phyloP scores from a whole-genome alignment of 2,797 vertebrate genomes.

The Acanthurus leucopareius region DNA sequence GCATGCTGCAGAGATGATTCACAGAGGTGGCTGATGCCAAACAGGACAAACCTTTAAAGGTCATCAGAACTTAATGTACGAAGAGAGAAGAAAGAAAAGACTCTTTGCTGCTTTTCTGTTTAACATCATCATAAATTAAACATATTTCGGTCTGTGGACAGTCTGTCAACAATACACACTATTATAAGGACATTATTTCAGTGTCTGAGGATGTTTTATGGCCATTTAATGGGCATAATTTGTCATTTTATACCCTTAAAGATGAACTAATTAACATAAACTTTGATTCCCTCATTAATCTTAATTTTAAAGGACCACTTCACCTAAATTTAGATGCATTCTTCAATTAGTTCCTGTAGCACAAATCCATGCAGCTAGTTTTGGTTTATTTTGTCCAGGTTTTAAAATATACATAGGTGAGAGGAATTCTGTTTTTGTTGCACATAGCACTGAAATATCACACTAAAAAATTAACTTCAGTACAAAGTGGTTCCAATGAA shows the following conservation, averaged over 20 bases:
- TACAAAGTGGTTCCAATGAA: too few species aligned
- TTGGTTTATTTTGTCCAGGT: neutral
- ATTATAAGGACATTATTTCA: constrained; percentile 7
- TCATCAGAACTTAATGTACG: constrained; percentile 15
- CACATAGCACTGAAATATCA: neutral
- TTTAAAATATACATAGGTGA: neutral
- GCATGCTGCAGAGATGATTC: constrained; percentile 42
- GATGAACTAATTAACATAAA: constrained; percentile 2
- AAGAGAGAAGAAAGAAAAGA: neutral
- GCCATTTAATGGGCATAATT: neutral
- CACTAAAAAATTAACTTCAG: neutral
- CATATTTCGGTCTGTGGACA: too few species aligned
- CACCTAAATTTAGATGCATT: neutral
- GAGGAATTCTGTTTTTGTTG: neutral
- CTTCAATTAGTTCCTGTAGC: neutral
- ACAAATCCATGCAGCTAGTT: neutral
- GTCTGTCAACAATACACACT: too few species aligned
- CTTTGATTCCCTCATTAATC: neutral
- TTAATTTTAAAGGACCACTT: neutral
- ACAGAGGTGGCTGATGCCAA: constrained; percentile 17
- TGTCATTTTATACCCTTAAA: neutral
- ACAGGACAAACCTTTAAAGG: constrained; percentile 42
- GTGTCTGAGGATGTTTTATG: neutral
- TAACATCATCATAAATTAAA: constrained; percentile 2
- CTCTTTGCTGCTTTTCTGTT: constrained; percentile 7